Evolutionary conservation across 2,113 vertebrate species (phyloP).

Genomic region (Ptilorrhoa leucosticta): DNA sequence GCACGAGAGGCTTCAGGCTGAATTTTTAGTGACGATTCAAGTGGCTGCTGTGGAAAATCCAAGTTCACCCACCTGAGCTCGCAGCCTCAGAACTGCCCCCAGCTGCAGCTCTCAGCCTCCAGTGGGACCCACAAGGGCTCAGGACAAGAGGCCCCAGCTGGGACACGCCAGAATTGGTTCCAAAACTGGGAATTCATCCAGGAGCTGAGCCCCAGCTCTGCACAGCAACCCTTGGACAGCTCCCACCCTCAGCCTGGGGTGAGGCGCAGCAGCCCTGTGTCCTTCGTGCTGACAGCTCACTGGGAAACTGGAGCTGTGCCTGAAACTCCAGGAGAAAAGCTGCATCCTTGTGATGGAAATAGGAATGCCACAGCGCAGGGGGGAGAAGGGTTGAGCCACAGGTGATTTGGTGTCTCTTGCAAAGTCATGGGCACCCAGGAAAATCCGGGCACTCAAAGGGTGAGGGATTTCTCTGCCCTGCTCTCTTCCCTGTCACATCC

Average conservation of each 20-base stretch:
- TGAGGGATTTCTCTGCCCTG: background rate
- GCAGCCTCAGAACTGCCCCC: background rate
- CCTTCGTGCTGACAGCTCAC: background rate
- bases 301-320: background rate
- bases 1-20: background rate
- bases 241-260: background rate
- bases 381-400: background rate
- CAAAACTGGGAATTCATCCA: background rate
- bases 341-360: background rate
- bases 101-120: background rate
- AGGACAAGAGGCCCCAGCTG: background rate
- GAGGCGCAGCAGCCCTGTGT: background rate
- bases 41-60: background rate
- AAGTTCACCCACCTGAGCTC: background rate
- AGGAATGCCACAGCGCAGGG: background rate
- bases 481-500: background rate
- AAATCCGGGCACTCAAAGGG: background rate
- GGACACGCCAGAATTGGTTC: background rate
- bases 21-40: background rate
- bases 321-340: background rate
- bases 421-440: accelerated
- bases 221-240: background rate
- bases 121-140: background rate
- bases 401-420: background rate
- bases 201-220: background rate